phyloP scores from a whole-genome alignment of 53 echinoderm and acorn worm species.

The Astropecten irregularis region DNA sequence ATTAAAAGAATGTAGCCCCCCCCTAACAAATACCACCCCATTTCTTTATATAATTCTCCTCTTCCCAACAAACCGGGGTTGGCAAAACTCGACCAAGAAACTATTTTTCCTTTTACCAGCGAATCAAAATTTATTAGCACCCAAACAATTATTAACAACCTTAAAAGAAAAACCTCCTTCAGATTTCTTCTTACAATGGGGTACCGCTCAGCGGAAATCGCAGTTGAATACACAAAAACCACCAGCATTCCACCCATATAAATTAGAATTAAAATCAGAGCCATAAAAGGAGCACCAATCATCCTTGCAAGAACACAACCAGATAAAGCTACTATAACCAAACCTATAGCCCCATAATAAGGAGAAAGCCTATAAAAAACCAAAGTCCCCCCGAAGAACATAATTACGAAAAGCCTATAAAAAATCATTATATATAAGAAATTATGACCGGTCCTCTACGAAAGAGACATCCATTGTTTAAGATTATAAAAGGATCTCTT shows the following conservation, averaged over 20 bases:
- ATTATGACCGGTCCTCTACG: constrained; percentile 73
- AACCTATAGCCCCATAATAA: constrained; percentile 63
- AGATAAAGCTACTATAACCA: constrained; percentile 53
- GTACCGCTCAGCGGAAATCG: constrained; percentile 60
- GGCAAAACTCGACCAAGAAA: neutral
- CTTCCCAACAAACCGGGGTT: neutral
- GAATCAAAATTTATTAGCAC: constrained; percentile 52
- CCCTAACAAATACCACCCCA: neutral
- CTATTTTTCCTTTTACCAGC: neutral
- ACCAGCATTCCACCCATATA: constrained; percentile 75
- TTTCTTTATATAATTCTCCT: neutral
- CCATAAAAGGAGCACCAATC: constrained; percentile 41
- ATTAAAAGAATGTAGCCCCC: constrained; percentile 28
- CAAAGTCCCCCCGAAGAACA: constrained; percentile 57
- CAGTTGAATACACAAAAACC: constrained; percentile 67
- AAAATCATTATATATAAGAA: constrained; percentile 68
- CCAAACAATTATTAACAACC: constrained; percentile 18
- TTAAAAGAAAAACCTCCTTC: constrained; percentile 29
- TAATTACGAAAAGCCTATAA: constrained; percentile 28
- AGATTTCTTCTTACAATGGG: constrained; percentile 51
- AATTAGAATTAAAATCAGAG: constrained; percentile 45
- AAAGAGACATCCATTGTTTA: constrained; percentile 74
- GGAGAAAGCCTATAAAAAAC: constrained; percentile 72
- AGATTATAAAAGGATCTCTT: constrained; percentile 54
- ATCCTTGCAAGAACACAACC: constrained; percentile 24